Evolutionary conservation across 2,888 invertebrate genomes (phyloP).

Genomic region (Drosophila nigritarsus): DNA sequence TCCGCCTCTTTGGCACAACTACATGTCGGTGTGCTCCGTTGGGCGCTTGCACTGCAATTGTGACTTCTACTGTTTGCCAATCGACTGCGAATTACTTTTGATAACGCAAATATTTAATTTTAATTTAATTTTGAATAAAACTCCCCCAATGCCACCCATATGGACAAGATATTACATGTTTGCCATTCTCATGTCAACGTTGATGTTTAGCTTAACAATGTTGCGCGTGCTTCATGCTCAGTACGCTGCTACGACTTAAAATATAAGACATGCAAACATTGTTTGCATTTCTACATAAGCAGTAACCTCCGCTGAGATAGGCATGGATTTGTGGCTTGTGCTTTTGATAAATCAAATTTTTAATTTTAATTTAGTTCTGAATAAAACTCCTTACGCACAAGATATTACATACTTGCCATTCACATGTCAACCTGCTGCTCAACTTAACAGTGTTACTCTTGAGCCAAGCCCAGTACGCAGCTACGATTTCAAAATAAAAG

Average conservation of each 20-base stretch:
- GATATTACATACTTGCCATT: constrained; percentile 31
- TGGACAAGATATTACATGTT: constrained; percentile 9
- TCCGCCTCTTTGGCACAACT: not conserved
- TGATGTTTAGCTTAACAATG: constrained; percentile 19
- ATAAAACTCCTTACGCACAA: constrained; percentile 26
- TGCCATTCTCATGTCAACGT: constrained; percentile 39
- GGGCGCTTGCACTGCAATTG: not conserved
- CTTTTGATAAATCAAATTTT: not conserved
- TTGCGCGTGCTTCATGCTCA: not conserved
- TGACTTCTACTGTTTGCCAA: not conserved
- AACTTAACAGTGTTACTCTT: constrained; percentile 21
- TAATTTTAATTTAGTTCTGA: constrained; percentile 39
- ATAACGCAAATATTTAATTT: constrained; percentile 13
- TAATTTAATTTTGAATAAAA: constrained; percentile 48
- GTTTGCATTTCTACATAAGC: not conserved
- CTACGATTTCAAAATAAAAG: not conserved
- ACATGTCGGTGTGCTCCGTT: not conserved
- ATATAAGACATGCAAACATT: not conserved
- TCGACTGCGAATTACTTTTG: not conserved
- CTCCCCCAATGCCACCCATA: constrained; percentile 33
- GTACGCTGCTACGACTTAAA: constrained; percentile 14
- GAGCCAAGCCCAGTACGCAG: constrained; percentile 5
- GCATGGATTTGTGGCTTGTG: not conserved
- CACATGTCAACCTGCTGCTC: constrained; percentile 16
- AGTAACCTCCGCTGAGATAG: not conserved